Evolutionary conservation across 2,797 vertebrate genomes (phyloP).

Genomic region (Acropternis orthonyx): DNA sequence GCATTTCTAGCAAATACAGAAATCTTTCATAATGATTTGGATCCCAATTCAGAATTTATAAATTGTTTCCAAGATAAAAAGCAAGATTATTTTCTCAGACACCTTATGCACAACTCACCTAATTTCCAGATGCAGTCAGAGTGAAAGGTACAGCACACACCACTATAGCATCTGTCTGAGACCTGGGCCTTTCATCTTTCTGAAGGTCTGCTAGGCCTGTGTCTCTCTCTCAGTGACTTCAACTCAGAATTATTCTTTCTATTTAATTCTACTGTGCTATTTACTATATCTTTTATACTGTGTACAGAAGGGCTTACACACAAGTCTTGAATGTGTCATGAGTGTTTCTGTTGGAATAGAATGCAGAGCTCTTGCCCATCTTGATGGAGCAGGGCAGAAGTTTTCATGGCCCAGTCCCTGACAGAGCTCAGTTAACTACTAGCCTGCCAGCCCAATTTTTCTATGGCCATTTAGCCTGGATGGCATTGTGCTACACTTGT

Average conservation of each 20-base stretch:
- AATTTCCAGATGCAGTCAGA: background rate
- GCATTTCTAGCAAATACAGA: background rate
- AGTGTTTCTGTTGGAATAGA: background rate
- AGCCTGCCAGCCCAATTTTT: background rate
- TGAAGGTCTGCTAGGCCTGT: background rate
- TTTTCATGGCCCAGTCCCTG: background rate
- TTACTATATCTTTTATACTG: background rate
- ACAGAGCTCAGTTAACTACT: background rate
- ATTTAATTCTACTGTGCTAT: background rate
- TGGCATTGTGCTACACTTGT: background rate
- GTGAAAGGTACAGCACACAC: background rate
- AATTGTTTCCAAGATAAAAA: background rate
- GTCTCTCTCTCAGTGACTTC: background rate
- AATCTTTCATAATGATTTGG: background rate
- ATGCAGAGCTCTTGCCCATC: background rate
- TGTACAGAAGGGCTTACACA: background rate
- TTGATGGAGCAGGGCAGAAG: background rate
- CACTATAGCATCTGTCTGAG: background rate
- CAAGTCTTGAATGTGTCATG: background rate
- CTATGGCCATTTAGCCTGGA: background rate
- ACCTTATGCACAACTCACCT: background rate
- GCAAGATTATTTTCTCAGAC: background rate
- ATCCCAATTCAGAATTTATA: background rate
- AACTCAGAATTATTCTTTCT: background rate
- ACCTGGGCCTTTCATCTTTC: background rate